Percentiles rank a stretch among this genome's conserved stretches.
These are phyloP conservation scores for Hydrophis major DNA, from an alignment of 2,797 vertebrate genomes.

Conservation along the genomic window DNA sequence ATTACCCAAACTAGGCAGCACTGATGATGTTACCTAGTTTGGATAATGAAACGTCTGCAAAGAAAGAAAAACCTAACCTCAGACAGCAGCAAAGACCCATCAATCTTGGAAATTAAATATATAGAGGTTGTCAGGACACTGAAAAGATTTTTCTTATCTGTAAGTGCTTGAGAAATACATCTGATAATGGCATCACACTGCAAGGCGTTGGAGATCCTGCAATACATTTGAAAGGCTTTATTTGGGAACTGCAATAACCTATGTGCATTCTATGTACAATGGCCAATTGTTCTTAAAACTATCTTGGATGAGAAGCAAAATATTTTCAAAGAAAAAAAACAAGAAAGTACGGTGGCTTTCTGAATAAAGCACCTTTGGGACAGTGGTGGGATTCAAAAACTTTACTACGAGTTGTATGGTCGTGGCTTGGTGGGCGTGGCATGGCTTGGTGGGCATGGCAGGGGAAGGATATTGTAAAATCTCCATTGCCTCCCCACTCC, in stretches of 20 bases:
- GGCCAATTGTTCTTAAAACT: background rate
- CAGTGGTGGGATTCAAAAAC: too few species aligned
- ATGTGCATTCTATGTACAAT: accelerated
- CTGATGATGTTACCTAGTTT: background rate
- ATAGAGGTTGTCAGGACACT: background rate
- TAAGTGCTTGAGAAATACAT: background rate
- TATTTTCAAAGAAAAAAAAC: background rate
- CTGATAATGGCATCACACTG: background rate
- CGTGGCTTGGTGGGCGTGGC: too few species aligned
- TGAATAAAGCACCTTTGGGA: background rate
- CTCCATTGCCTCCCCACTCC: too few species aligned
- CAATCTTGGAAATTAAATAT: background rate
- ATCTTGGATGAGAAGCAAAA: background rate
- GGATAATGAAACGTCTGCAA: background rate
- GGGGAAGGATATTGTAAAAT: too few species aligned
- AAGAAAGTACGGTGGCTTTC: background rate
- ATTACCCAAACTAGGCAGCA: background rate
- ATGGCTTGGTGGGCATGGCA: too few species aligned
- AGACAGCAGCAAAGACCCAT: background rate
- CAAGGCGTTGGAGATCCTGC: background rate
- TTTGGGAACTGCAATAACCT: background rate
- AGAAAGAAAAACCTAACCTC: background rate
- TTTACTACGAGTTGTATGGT: too few species aligned
- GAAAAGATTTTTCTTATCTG: background rate
- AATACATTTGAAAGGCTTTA: background rate